These are phyloP conservation scores for Daktulosphaira vitifoliae DNA, from an alignment of 1,140 invertebrate species.

Conservation along the genomic window DNA sequence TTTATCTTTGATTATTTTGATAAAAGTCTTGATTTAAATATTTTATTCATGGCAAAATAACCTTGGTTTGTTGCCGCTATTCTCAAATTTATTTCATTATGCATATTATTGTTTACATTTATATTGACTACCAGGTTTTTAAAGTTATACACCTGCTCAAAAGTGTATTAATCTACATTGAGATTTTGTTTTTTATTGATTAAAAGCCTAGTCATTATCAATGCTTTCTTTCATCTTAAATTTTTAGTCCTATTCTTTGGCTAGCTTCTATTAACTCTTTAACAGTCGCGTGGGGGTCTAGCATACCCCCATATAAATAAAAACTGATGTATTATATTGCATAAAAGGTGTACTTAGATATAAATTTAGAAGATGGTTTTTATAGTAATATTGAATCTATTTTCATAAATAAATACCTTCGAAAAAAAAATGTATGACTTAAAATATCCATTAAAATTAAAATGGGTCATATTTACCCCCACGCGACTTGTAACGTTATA, in stretches of 20 bases:
- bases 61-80: neutral
- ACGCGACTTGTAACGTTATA: too few relatives aligned
- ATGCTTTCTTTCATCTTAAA: conserved; percentile 1
- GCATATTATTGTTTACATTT: neutral
- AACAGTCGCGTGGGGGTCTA: too few relatives aligned
- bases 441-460: too few relatives aligned
- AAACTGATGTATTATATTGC: too few relatives aligned
- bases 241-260: conserved; percentile 7
- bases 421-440: too few relatives aligned
- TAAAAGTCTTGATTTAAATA: neutral
- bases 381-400: too few relatives aligned
- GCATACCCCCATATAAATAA: too few relatives aligned
- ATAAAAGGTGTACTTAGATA: too few relatives aligned
- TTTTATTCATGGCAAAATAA: conserved; percentile 4
- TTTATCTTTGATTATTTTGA: neutral
- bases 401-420: too few relatives aligned
- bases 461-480: too few relatives aligned
- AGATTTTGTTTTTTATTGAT: conserved; percentile 6
- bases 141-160: neutral
- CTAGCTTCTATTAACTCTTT: conserved; percentile 19
- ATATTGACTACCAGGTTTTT: neutral
- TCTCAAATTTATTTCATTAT: neutral
- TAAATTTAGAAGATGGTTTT: too few relatives aligned
- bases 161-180: conserved; percentile 2
- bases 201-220: neutral